Evolutionary conservation across 1,140 invertebrate genomes (phyloP), one percentile per base, ranked within the genome.

Genomic region (Panagrolaimus sp.): DNA sequence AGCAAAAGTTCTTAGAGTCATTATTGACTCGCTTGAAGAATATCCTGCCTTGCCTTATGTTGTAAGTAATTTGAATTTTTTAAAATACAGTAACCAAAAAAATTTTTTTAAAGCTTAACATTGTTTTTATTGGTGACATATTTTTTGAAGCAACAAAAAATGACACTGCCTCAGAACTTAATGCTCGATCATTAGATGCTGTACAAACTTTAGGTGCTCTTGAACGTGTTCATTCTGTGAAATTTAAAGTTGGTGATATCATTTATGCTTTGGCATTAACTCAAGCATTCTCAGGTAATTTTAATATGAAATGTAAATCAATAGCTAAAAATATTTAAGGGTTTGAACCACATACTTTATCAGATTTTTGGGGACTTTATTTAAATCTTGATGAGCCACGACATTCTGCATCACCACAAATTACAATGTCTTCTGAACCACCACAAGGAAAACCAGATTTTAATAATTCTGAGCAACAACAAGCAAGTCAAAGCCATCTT

Each of bases 201-300:
- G 53, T 71, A 16, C 74, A 76, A 67, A 70, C 76, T 27, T 46
- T 76, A 0, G 73, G 70, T 23, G 75, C 74, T 61, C 44, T 76
- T n/a, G 78, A 76, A 65, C 62, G 74, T 16, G 67, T 65, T 13
- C 43, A 65, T 16, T 42, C 25, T n/a, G 72, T 76, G 5, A 70
- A 73, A 11, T 76, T 76, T 25, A 65, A 66, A 61, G 77, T 63
- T 57, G 72, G 51, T 11, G 75, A 42, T 38, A 78, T 25, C 53
- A 76, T 65, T 64, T 71, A 71, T 64, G 63, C 67, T 1, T 27
- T 76, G 1, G 43, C 68, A 31, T 46, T 78, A 42, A 57, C 65
- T 11, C 74, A 78, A 69, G 68, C 70, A 38, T 76, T 76, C 75
- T 72, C 74, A 20, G 67, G 74, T 68, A 9, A 13, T 66, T 9